A percentile compares a stretch with the other conserved stretches of the same genome.
Evolutionary conservation across 2,888 invertebrate genomes (phyloP).

Genomic region (Punctoribates punctum): DNA sequence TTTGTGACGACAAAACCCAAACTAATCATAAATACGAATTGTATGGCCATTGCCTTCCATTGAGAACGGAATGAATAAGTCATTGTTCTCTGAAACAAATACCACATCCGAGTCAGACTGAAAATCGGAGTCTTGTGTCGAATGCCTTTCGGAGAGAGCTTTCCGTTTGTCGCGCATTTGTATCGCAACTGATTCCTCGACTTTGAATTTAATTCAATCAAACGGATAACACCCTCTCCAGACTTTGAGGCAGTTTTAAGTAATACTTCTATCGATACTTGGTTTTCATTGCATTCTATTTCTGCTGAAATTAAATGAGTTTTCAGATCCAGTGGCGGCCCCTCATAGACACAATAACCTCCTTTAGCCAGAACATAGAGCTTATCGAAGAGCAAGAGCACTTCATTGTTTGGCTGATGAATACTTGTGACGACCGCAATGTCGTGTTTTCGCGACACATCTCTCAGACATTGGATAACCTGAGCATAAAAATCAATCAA

Average conservation of each 20-base stretch:
- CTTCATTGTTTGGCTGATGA: slow-evolving; percentile 28
- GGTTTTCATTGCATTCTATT: slow-evolving; percentile 4
- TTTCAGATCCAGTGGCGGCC: neutral
- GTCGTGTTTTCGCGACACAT: slow-evolving; percentile 13
- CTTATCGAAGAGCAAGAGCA: slow-evolving; percentile 10
- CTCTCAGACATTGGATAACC: neutral
- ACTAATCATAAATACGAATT: slow-evolving; percentile 1
- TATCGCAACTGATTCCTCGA: neutral
- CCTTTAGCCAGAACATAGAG: slow-evolving; percentile 13
- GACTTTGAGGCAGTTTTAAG: slow-evolving; percentile 5
- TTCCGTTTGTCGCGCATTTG: neutral
- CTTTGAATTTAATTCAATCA: neutral
- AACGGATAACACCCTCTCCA: neutral
- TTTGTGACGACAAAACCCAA: neutral
- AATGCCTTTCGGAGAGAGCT: slow-evolving; percentile 10
- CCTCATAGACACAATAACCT: slow-evolving; percentile 15
- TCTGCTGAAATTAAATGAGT: neutral
- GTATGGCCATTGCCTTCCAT: slow-evolving; percentile 28
- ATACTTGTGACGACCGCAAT: slow-evolving; percentile 27
- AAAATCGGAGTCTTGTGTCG: neutral
- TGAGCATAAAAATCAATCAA: neutral
- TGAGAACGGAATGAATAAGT: slow-evolving; percentile 18
- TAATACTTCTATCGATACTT: slow-evolving; percentile 10
- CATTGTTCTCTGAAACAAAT: slow-evolving; percentile 17
- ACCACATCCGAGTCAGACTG: neutral